Evolutionary conservation across 2,797 vertebrate genomes (phyloP).

Genomic region (Argya squamiceps): DNA sequence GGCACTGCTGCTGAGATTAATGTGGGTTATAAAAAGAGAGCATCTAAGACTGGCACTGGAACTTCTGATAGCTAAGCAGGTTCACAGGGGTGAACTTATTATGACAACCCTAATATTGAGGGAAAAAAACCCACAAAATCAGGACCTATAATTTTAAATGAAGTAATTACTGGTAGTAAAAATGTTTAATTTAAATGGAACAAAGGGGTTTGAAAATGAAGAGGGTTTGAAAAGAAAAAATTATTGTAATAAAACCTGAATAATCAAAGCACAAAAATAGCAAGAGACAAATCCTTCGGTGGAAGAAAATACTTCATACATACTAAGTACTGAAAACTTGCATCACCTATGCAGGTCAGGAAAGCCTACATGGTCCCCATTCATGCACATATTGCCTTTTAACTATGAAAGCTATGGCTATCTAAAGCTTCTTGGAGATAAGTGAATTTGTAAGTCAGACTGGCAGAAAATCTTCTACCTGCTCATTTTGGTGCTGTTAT

Average conservation of each 20-base stretch:
- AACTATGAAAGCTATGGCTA: neutral
- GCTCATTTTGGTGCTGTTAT: neutral
- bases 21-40: constrained; percentile 26
- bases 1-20: constrained; percentile 28
- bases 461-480: neutral
- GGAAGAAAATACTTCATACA: neutral
- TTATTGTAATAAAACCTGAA: neutral
- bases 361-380: neutral
- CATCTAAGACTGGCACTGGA: neutral
- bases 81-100: constrained; percentile 6
- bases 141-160: neutral
- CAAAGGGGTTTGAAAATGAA: neutral
- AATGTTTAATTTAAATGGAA: neutral
- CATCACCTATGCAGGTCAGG: accelerated
- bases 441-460: neutral
- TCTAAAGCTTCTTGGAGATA: neutral
- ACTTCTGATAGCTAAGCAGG: neutral
- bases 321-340: neutral
- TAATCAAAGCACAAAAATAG: neutral
- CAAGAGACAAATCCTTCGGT: neutral
- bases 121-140: constrained; percentile 28
- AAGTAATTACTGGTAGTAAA: neutral
- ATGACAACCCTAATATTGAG: neutral
- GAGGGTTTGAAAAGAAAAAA: too few species aligned
- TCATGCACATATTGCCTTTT: neutral